Evolutionary conservation across 2,113 vertebrate genomes (phyloP).

Genomic region (Plectropomus leopardus): DNA sequence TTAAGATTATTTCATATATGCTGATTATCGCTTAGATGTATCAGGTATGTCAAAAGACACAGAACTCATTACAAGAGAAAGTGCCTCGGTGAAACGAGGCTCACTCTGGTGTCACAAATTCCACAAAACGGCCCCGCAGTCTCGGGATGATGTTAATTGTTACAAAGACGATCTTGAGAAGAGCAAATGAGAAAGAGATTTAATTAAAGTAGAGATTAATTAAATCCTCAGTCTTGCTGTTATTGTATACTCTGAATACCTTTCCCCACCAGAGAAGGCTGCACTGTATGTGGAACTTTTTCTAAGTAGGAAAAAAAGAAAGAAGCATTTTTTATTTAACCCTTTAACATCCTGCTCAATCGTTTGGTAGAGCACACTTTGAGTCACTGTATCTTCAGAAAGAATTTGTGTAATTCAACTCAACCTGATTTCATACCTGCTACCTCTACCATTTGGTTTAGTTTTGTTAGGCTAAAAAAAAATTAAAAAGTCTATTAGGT

Average conservation of each 20-base stretch:
- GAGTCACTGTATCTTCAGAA: no score
- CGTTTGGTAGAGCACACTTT: no score
- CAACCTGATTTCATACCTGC: no score
- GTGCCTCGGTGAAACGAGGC: constrained; percentile 1
- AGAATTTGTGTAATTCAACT: no score
- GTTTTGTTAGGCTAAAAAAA: no score
- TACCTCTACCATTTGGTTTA: no score
- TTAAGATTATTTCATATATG: neutral
- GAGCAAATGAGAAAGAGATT: constrained; percentile 49
- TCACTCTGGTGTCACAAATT: constrained; percentile 17
- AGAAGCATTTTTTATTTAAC: neutral
- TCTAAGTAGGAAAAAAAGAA: constrained; percentile 8
- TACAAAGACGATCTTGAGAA: constrained; percentile 25
- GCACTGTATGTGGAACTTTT: constrained; percentile 13
- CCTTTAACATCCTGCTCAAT: no score
- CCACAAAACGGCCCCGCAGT: constrained; percentile 9
- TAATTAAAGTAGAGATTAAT: constrained; percentile 67
- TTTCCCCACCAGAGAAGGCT: constrained; percentile 17
- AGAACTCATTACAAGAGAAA: neutral
- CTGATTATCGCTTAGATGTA: constrained; percentile 15
- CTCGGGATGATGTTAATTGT: constrained; percentile 43
- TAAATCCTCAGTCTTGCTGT: constrained; percentile 44
- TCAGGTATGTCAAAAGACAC: constrained; percentile 8
- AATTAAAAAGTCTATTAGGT: no score
- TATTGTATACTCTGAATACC: constrained; percentile 33